A percentile compares a stretch with the other conserved stretches of the same genome.
Conservation (phyloP, 1,140 invertebrate species). For the Sycophaga agraensis region DNA sequence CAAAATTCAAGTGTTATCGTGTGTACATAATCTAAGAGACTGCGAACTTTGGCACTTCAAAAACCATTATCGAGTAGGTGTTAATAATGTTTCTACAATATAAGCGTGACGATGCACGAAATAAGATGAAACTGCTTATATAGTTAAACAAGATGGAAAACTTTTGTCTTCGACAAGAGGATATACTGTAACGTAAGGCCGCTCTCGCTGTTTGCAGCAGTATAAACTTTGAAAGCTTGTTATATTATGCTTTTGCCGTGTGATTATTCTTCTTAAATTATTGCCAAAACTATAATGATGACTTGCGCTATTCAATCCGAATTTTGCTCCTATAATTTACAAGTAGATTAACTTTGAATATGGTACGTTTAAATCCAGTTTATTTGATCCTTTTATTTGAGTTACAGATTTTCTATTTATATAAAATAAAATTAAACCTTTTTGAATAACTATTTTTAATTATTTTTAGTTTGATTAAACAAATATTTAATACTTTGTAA, state of each 20-base stretch:
- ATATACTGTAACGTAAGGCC: background rate
- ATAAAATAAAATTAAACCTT: too few relatives aligned
- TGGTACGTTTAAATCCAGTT: too few relatives aligned
- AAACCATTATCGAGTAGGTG: conserved; percentile 18
- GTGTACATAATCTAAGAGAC: conserved; percentile 30
- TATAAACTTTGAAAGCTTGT: conserved; percentile 5
- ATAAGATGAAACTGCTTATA: conserved; percentile 3
- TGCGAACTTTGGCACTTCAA: conserved; percentile 30
- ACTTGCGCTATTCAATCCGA: too few relatives aligned
- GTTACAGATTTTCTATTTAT: too few relatives aligned
- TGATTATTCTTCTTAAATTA: too few relatives aligned
- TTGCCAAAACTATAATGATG: too few relatives aligned
- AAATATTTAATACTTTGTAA: too few relatives aligned
- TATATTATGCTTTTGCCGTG: conserved; percentile 3
- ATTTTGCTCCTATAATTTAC: too few relatives aligned
- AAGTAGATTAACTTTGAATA: too few relatives aligned
- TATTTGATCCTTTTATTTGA: too few relatives aligned
- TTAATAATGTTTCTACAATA: conserved; percentile 26
- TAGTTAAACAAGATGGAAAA: background rate
- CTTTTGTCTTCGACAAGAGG: background rate
- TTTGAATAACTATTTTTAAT: too few relatives aligned
- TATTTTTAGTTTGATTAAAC: too few relatives aligned
- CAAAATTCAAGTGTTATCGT: conserved; percentile 22
- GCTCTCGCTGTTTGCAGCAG: background rate
- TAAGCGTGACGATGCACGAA: background rate